Evolutionary conservation across 2,113 vertebrate genomes (phyloP), one percentile per base, ranked within the genome.

Genomic region (Trogon surrucura): DNA sequence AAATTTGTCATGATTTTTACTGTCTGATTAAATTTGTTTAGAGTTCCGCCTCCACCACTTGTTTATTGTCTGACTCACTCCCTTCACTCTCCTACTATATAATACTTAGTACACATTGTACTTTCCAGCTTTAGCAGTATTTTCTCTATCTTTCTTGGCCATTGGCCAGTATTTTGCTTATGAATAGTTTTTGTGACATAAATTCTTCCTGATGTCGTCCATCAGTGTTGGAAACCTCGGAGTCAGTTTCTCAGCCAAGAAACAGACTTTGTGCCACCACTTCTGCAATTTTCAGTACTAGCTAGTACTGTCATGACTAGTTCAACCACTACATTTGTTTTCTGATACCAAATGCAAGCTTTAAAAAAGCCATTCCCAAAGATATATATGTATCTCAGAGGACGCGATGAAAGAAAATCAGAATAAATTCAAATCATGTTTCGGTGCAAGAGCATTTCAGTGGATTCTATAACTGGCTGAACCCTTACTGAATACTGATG

Each of bases 41-140:
- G 56, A 32, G 48, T 48, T 89, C 66, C 14, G 44, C 69, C 89
- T 83, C 27, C 36, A 48, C 41, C 57, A 44, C 69, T 81, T 89
- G 22, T 81, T 94, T 89, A 85, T 89, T 87, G 26, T 51, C 78
- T 89, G 73, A 94, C 74, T 95, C 53, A 70, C 58, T 94, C 48
- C 30, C 53, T 84, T 89, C 45, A 56, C 45, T 83, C 20, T 88
- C 48, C 30, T 72, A 12, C 29, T 70, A 57, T 53, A 75, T 60
- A 56, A 72, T 70, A 48, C 54, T 79, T 67, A 32, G 66, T 20
- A 66, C 27, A 47, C 30, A 32, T 14, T 45, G 29, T 34, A 69
- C 50, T 77, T 87, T 54, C 11, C 51, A 83, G 75, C 19, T 80
- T 64, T 32, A 82, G 45, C 58, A 58, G 41, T 44, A 32, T 75